A percentile compares a stretch with the other conserved stretches of the same genome.
Conservation (phyloP, 2,113 vertebrate genomes). For the Falco punctatus region DNA sequence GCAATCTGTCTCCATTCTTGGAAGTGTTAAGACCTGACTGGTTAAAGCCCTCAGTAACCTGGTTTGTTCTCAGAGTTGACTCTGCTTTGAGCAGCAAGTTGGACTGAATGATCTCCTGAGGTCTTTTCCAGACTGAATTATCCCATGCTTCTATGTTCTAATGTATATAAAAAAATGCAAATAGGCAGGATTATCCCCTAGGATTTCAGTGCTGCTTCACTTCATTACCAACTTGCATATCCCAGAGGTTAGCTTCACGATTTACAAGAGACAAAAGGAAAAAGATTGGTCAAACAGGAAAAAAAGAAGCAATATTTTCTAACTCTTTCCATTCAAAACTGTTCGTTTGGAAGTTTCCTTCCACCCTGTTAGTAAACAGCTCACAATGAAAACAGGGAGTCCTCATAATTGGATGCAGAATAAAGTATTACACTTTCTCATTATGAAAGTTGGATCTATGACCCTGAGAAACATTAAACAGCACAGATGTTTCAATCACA, state of each 20-base stretch:
- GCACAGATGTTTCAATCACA: background rate
- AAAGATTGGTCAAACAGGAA: background rate
- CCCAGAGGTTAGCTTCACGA: background rate
- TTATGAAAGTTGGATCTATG: background rate
- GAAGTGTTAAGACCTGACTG: background rate
- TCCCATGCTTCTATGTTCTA: background rate
- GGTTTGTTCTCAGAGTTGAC: background rate
- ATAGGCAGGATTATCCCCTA: background rate
- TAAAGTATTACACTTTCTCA: background rate
- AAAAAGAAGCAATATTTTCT: background rate
- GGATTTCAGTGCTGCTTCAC: background rate
- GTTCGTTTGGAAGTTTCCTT: background rate
- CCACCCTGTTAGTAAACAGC: background rate
- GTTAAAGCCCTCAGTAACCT: background rate
- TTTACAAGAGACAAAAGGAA: background rate
- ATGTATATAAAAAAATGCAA: background rate
- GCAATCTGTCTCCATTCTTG: background rate
- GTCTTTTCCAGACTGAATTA: background rate
- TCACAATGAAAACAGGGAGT: background rate
- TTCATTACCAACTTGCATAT: background rate
- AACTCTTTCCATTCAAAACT: background rate
- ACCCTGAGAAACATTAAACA: background rate
- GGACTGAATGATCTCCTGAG: background rate
- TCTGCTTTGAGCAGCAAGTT: background rate
- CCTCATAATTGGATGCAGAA: background rate